A percentile compares a stretch with the other conserved stretches of the same genome.
Conservation (phyloP, 2,797 vertebrate genomes). For the Urophycis tenuis region DNA sequence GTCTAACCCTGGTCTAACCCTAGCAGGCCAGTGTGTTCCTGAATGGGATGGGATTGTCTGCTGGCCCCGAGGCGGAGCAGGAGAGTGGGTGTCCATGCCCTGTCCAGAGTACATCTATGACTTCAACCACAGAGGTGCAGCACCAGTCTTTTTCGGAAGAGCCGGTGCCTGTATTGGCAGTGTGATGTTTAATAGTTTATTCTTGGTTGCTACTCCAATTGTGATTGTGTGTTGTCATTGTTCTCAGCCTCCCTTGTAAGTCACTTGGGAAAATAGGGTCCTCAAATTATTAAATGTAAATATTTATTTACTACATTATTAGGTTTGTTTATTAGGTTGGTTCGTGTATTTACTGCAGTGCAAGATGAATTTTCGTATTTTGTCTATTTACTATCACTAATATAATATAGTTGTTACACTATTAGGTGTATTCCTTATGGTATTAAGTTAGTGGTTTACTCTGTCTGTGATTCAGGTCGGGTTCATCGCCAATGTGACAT, state of each 20-base stretch:
- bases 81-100: constrained; percentile 71
- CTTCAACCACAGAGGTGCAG: constrained; percentile 85
- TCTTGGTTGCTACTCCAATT: not conserved
- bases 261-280: not conserved
- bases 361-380: not conserved
- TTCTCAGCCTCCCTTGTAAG: not conserved
- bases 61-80: constrained; percentile 74
- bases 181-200: not conserved
- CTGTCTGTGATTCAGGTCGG: constrained; percentile 60
- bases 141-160: not conserved
- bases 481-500: constrained; percentile 80
- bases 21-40: constrained; percentile 73
- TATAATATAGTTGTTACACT: not conserved
- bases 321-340: not conserved
- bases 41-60: constrained; percentile 92
- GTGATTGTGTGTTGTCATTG: not conserved
- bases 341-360: not conserved
- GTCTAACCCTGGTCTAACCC: constrained; percentile 10
- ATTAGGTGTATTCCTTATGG: not conserved
- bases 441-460: constrained; percentile 61
- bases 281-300: not conserved
- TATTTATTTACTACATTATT: not conserved
- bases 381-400: not conserved
- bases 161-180: too few relatives aligned
- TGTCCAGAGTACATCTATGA: constrained; percentile 88